Conservation (phyloP, 92 coral and sea anemone species). For the Pocillopora grandis region DNA sequence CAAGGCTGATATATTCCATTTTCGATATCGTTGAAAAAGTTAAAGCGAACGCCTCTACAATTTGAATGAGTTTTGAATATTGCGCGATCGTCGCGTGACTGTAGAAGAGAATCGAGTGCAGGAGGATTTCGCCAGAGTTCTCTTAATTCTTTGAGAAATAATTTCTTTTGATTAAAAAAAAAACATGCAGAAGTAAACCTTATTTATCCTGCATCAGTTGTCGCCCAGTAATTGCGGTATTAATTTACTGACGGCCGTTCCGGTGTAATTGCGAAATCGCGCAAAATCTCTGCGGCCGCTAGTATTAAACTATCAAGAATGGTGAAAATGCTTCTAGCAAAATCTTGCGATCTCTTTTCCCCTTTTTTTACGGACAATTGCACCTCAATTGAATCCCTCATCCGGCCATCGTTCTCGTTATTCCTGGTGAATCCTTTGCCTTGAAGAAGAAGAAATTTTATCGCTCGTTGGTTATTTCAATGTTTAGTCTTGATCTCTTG, state of each 20-base stretch:
- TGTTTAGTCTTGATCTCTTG: slow-evolving; percentile 44
- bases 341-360: slow-evolving; percentile 4
- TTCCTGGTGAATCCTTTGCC: slow-evolving; percentile 22
- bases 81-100: slow-evolving; percentile 1
- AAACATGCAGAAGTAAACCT: slow-evolving; percentile 18
- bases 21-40: slow-evolving; percentile 22
- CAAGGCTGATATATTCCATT: slow-evolving; percentile 5
- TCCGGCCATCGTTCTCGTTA: background rate
- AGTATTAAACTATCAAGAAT: background rate
- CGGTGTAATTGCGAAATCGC: slow-evolving; percentile 39
- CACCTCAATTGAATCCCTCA: background rate
- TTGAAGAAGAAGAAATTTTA: slow-evolving; percentile 21
- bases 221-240: slow-evolving; percentile 26
- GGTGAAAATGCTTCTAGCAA: slow-evolving; percentile 14
- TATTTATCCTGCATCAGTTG: slow-evolving; percentile 37
- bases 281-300: slow-evolving; percentile 12
- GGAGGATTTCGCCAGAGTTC: background rate
- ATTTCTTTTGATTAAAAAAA: background rate
- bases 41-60: slow-evolving; percentile 14
- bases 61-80: slow-evolving; percentile 9
- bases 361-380: background rate
- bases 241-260: slow-evolving; percentile 32
- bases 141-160: slow-evolving; percentile 1
- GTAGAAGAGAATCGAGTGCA: background rate
- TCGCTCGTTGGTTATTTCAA: slow-evolving; percentile 27